A percentile compares a stretch with the other conserved stretches of the same genome.
Conservation (phyloP, 2,888 invertebrate species). For the Pseudococcus longispinus region DNA sequence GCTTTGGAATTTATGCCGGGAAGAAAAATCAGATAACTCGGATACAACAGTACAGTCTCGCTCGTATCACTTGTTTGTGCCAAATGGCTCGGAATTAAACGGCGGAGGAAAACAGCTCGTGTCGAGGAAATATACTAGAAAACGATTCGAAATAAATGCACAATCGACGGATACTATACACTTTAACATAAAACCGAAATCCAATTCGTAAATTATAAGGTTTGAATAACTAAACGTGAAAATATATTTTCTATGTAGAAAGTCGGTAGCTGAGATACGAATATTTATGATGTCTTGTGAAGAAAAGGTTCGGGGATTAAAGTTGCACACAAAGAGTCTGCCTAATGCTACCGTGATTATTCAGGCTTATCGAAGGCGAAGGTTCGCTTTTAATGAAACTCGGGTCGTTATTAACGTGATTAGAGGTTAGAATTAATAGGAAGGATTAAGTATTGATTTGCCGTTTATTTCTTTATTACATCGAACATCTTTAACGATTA, state of each 20-base stretch:
- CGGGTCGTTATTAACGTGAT: constrained; percentile 56
- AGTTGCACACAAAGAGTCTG: constrained; percentile 51
- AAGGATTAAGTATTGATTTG: constrained; percentile 55
- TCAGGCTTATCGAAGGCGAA: constrained; percentile 56
- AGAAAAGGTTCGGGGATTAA: constrained; percentile 53
- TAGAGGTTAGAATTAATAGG: constrained; percentile 55
- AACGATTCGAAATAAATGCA: constrained; percentile 32
- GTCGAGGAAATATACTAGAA: background rate
- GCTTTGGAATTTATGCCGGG: background rate
- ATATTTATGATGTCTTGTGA: constrained; percentile 52
- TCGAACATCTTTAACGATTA: constrained; percentile 22
- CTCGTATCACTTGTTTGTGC: background rate
- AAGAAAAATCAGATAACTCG: background rate
- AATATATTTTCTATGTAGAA: constrained; percentile 50
- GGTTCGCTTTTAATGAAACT: constrained; percentile 54
- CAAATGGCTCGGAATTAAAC: background rate
- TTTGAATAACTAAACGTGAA: constrained; percentile 52
- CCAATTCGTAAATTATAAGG: constrained; percentile 51
- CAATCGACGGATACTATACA: constrained; percentile 26
- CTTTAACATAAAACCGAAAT: constrained; percentile 40
- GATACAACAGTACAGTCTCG: too few species aligned
- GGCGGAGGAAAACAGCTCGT: background rate
- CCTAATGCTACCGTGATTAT: constrained; percentile 55
- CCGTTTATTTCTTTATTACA: constrained; percentile 57
- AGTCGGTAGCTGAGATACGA: constrained; percentile 49